Conservation (phyloP, 1,140 invertebrate genomes). For the Nasonia giraulti region DNA sequence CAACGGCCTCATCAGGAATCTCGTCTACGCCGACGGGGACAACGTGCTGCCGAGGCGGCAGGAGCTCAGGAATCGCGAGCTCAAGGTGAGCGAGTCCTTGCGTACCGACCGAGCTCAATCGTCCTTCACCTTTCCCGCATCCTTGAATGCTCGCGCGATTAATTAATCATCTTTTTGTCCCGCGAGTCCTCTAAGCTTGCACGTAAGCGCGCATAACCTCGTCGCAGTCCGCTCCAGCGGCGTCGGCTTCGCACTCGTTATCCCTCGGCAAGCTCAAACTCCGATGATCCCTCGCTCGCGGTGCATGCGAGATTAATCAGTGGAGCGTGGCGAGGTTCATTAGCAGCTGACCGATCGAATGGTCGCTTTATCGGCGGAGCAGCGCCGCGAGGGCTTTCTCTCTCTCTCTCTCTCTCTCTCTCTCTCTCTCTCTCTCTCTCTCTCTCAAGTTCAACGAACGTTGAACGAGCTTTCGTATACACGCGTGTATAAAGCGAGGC, state of each 20-base stretch:
- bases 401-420: no score
- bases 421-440: background rate
- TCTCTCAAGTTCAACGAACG: background rate
- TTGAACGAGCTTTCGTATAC: background rate
- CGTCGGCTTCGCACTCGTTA: no score
- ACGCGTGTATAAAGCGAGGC: no score
- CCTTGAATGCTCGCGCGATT: background rate
- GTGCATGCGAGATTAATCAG: background rate
- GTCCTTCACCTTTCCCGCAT: background rate
- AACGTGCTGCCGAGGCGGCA: conserved; percentile 81
- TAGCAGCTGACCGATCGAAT: conserved; percentile 12
- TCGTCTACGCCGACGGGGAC: conserved; percentile 89
- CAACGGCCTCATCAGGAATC: conserved; percentile 87
- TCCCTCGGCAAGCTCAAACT: no score
- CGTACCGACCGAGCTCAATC: background rate
- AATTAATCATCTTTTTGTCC: background rate
- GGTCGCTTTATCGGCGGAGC: conserved; percentile 18
- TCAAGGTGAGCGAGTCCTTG: conserved; percentile 77
- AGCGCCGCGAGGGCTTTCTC: background rate
- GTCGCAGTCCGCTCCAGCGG: background rate
- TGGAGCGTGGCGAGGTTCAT: background rate
- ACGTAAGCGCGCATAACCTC: no score
- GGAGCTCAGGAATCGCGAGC: conserved; percentile 85
- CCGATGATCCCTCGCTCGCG: no score
- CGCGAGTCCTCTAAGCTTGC: background rate